A percentile compares a stretch with the other conserved stretches of the same genome.
phyloP scores from a whole-genome alignment of 2,113 vertebrate species.

The Pipra filicauda region DNA sequence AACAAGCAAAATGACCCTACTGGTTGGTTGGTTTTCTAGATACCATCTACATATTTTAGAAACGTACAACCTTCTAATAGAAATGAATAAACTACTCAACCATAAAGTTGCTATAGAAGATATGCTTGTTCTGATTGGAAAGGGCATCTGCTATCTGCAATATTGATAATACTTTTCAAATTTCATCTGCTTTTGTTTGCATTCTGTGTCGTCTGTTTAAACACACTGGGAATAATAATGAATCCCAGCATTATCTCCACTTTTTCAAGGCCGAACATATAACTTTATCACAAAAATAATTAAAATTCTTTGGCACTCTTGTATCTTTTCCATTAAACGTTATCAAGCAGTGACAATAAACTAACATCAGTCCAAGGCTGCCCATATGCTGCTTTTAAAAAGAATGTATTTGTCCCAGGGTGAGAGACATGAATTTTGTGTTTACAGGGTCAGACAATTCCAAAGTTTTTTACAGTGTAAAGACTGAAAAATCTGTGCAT shows the following conservation, averaged over 20 bases:
- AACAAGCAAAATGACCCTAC: slow-evolving; percentile 85
- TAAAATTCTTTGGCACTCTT: slow-evolving; percentile 98
- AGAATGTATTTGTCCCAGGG: slow-evolving; percentile 79
- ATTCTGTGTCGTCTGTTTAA: slow-evolving; percentile 99
- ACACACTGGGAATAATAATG: slow-evolving; percentile 99
- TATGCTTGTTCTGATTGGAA: slow-evolving; percentile 99
- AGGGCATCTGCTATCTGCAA: slow-evolving; percentile 99
- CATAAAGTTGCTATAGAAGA: slow-evolving; percentile 99
- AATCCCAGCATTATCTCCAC: slow-evolving; percentile 99
- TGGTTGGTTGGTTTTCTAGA: slow-evolving; percentile 83
- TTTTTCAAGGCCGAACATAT: slow-evolving; percentile 99
- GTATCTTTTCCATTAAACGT: slow-evolving; percentile 99
- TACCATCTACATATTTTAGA: slow-evolving; percentile 89
- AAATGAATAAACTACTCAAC: slow-evolving; percentile 99
- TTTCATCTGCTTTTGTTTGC: slow-evolving; percentile 99
- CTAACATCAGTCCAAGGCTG: slow-evolving; percentile 89
- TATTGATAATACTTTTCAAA: slow-evolving; percentile 99
- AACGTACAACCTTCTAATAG: slow-evolving; percentile 98
- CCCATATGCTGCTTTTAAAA: slow-evolving; percentile 86
- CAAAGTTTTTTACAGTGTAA: slow-evolving; percentile 71
- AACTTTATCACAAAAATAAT: slow-evolving; percentile 99
- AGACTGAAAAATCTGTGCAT: slow-evolving; percentile 71
- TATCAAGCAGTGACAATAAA: slow-evolving; percentile 96
- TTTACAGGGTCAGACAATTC: slow-evolving; percentile 78
- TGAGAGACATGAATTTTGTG: slow-evolving; percentile 80